Percentiles rank a stretch among this genome's conserved stretches.
phyloP scores from a whole-genome alignment of 2,113 vertebrate species.

The Platichthys stellatus region DNA sequence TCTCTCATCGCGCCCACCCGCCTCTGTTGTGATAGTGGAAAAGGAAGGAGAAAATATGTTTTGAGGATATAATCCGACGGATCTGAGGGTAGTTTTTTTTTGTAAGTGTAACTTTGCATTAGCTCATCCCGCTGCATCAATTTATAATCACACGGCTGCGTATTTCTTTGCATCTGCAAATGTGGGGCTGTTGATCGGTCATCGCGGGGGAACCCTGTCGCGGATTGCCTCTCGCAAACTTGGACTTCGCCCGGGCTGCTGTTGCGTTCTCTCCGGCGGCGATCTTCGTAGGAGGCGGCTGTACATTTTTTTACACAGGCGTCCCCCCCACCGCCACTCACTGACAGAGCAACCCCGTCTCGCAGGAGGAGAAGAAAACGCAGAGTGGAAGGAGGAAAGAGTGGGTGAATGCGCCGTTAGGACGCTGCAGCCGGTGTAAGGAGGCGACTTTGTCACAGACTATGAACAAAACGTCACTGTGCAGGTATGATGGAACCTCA shows the following conservation, averaged over 20 bases:
- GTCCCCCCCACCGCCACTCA: constrained; percentile 46
- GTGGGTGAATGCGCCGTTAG: constrained; percentile 26
- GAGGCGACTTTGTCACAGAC: constrained; percentile 53
- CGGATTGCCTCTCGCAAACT: constrained; percentile 62
- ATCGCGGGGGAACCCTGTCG: not conserved
- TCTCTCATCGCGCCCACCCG: constrained; percentile 31
- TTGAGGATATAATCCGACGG: constrained; percentile 22
- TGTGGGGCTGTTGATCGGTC: constrained; percentile 24
- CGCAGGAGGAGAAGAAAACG: constrained; percentile 41
- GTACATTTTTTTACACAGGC: constrained; percentile 34
- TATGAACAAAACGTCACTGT: constrained; percentile 52
- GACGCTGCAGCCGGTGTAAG: constrained; percentile 53
- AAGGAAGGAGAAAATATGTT: constrained; percentile 25
- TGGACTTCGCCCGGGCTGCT: constrained; percentile 64
- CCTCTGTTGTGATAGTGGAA: constrained; percentile 33
- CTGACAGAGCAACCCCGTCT: constrained; percentile 43
- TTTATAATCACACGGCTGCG: constrained; percentile 15
- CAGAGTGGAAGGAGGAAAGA: constrained; percentile 50
- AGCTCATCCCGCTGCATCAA: constrained; percentile 1
- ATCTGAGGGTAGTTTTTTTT: not conserved
- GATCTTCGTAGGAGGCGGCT: too few species aligned
- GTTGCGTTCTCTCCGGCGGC: constrained; percentile 35
- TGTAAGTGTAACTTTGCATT: constrained; percentile 44
- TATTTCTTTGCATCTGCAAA: constrained; percentile 18
- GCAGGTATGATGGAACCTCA: constrained; percentile 70